Conservation (phyloP, 2,888 invertebrate species). For the Troglohyphantes excavatus region DNA sequence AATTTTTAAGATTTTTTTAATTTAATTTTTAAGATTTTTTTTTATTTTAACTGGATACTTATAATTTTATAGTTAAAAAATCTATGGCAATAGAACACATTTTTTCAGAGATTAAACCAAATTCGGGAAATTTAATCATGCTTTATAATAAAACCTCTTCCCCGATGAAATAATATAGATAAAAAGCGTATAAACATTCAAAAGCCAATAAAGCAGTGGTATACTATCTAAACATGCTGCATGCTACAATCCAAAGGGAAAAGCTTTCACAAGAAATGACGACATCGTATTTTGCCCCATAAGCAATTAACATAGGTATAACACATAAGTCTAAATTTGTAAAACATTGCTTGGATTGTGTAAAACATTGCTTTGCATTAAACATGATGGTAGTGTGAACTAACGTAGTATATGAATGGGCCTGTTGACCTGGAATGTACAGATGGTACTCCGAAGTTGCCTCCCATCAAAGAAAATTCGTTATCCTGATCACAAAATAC, state of each 20-base stretch:
- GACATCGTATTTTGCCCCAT: not conserved
- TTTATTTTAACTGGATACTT: too few relatives aligned
- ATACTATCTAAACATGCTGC: not conserved
- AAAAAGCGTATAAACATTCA: not conserved
- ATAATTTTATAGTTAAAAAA: too few relatives aligned
- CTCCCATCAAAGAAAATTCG: not conserved
- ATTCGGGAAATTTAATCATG: too few relatives aligned
- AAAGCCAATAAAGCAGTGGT: not conserved
- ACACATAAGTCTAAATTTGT: not conserved
- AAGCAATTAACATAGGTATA: not conserved
- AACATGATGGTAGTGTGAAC: not conserved
- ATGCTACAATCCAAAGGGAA: not conserved
- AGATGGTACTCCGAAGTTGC: not conserved
- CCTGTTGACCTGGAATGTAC: not conserved
- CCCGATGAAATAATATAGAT: not conserved
- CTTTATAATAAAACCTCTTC: too few relatives aligned
- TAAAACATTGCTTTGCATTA: not conserved
- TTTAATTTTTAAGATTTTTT: too few relatives aligned
- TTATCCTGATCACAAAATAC: not conserved
- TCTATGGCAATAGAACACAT: too few relatives aligned
- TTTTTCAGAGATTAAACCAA: too few relatives aligned
- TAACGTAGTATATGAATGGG: slow-evolving; percentile 1
- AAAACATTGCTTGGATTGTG: not conserved
- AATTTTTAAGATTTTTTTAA: too few relatives aligned
- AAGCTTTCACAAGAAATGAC: not conserved